These are phyloP conservation scores for Leptura quadrifasciata DNA, from an alignment of 2,888 invertebrate genomes.

Conservation along the genomic window DNA sequence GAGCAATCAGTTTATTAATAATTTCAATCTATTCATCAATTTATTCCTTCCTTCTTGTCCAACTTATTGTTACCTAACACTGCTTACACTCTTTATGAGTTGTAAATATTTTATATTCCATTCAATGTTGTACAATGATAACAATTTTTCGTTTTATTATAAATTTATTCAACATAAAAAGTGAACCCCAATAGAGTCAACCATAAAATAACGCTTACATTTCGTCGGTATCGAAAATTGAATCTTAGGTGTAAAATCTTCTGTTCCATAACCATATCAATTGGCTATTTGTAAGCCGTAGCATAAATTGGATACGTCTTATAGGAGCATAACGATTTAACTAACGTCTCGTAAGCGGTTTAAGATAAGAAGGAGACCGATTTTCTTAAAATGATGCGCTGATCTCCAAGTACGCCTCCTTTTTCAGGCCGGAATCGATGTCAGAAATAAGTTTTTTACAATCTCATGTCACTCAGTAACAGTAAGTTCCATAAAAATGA, in stretches of 20 bases:
- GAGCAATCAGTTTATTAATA: too few species aligned
- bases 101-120: too few species aligned
- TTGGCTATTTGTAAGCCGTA: slow-evolving; percentile 20
- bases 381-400: slow-evolving; percentile 2
- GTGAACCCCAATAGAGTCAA: background rate
- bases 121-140: too few species aligned
- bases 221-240: slow-evolving; percentile 36
- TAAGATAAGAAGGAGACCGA: slow-evolving; percentile 1
- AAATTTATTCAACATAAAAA: background rate
- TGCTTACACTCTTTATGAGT: too few species aligned
- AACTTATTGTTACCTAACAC: too few species aligned
- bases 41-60: too few species aligned
- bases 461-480: too few species aligned
- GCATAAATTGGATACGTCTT: slow-evolving; percentile 32
- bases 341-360: slow-evolving; percentile 15
- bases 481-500: too few species aligned
- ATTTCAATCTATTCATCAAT: too few species aligned
- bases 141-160: background rate
- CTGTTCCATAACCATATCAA: slow-evolving; percentile 37
- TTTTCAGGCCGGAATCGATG: background rate
- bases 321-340: slow-evolving; percentile 28
- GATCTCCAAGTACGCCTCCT: background rate
- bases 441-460: too few species aligned
- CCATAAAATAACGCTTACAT: slow-evolving; percentile 24
- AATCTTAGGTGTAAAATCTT: slow-evolving; percentile 42